These are phyloP conservation scores for Harpegnathos saltator DNA, from an alignment of 1,140 invertebrate species.

Conservation along the genomic window DNA sequence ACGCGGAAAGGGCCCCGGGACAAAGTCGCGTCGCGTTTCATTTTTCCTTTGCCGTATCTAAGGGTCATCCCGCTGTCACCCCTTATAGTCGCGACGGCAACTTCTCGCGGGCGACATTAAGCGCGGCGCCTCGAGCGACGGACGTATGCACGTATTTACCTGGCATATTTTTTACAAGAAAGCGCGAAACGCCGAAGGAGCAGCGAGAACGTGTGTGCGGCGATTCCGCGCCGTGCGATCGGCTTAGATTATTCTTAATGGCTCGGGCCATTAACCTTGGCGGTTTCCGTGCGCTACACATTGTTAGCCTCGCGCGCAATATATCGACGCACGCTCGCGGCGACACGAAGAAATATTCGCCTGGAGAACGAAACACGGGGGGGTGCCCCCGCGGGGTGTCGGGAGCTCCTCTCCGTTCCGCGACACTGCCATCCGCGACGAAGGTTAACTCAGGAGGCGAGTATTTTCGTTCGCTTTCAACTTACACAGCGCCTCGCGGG, in stretches of 20 bases:
- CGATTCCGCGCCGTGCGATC: background rate
- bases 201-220: too few relatives aligned
- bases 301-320: background rate
- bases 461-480: background rate
- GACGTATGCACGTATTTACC: background rate
- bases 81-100: background rate
- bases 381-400: conserved; percentile 1
- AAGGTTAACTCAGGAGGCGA: background rate
- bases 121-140: background rate
- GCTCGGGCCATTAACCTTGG: conserved; percentile 8
- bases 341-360: conserved; percentile 31
- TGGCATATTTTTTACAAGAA: conserved; percentile 34
- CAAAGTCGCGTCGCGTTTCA: conserved; percentile 11
- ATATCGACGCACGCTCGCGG: conserved; percentile 16
- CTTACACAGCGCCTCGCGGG: background rate
- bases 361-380: background rate
- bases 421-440: background rate
- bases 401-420: background rate
- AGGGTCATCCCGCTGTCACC: conserved; percentile 45
- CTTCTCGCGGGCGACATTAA: conserved; percentile 8
- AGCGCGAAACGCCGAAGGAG: conserved; percentile 30
- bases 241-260: conserved; percentile 29
- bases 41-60: conserved; percentile 26
- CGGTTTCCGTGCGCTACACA: background rate
- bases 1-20: background rate